Conservation (phyloP, 1,140 invertebrate genomes). For the Conus betulinus region DNA sequence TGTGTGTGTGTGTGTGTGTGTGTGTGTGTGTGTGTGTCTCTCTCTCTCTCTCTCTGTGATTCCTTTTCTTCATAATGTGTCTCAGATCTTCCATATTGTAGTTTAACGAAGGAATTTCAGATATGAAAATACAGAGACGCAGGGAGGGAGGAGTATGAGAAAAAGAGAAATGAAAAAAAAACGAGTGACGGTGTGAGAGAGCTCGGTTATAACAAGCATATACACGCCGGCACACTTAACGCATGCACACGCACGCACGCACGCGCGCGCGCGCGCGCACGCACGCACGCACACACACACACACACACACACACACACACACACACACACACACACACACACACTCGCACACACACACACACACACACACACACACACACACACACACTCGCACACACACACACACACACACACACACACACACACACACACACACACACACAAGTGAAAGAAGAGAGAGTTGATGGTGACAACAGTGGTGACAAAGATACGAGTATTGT, state of each 20-base stretch:
- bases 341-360: neutral
- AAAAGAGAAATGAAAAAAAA: too few species aligned
- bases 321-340: neutral
- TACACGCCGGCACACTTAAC: neutral
- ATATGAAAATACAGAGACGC: too few species aligned
- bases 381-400: neutral
- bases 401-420: neutral
- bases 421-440: neutral
- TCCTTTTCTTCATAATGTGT: too few species aligned
- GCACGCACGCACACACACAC: neutral
- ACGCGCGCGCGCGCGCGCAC: neutral
- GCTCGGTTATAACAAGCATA: too few species aligned
- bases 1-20: slow-evolving; percentile 14
- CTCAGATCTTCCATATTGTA: too few species aligned
- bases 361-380: slow-evolving; percentile 2
- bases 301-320: neutral
- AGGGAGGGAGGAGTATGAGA: too few species aligned
- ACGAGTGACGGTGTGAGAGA: too few species aligned
- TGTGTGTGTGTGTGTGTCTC: slow-evolving; percentile 1
- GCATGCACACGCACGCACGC: neutral
- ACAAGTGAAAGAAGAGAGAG: neutral
- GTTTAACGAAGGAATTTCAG: too few species aligned
- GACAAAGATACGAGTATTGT: too few species aligned
- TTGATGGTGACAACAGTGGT: too few species aligned
- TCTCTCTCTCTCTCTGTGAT: neutral